phyloP scores from a whole-genome alignment of 2,797 vertebrate genomes.

The Steatocranus sp. region DNA sequence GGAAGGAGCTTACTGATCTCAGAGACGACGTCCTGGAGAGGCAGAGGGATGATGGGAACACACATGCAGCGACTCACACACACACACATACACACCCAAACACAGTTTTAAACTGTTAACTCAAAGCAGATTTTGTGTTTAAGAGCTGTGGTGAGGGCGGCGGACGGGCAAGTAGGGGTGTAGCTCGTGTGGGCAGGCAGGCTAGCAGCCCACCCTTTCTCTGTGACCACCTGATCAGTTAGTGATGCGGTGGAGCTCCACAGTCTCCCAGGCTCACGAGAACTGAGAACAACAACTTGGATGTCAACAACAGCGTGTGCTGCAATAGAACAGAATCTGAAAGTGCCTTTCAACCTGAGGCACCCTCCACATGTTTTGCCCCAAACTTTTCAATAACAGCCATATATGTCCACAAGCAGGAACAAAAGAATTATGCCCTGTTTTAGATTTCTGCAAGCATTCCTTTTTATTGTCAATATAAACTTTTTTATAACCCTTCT shows the following conservation, averaged over 20 bases:
- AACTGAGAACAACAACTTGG: slow-evolving; percentile 36
- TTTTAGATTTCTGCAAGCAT: slow-evolving; percentile 41
- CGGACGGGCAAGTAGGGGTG: slow-evolving; percentile 49
- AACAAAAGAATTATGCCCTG: slow-evolving; percentile 15
- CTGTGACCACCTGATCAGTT: slow-evolving; percentile 63
- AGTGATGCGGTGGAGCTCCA: slow-evolving; percentile 40
- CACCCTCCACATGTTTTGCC: background rate
- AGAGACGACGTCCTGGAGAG: slow-evolving; percentile 11
- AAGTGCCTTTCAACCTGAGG: slow-evolving; percentile 5
- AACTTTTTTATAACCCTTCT: slow-evolving; percentile 55
- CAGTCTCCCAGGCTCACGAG: slow-evolving; percentile 30
- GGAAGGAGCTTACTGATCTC: background rate
- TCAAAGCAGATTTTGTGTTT: slow-evolving; percentile 63
- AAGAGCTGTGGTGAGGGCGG: slow-evolving; percentile 50
- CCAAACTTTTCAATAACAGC: background rate
- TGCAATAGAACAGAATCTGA: background rate
- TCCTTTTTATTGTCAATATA: slow-evolving; percentile 57
- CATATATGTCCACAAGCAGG: background rate
- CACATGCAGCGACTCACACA: slow-evolving; percentile 28
- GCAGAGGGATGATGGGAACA: slow-evolving; percentile 33
- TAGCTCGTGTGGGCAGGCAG: slow-evolving; percentile 55
- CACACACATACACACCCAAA: slow-evolving; percentile 26
- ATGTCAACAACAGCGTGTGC: slow-evolving; percentile 46
- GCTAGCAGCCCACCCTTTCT: slow-evolving; percentile 57
- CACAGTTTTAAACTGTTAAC: slow-evolving; percentile 59